phyloP scores from a whole-genome alignment of 2,888 invertebrate species.

The Synanthedon andrenaeformis region DNA sequence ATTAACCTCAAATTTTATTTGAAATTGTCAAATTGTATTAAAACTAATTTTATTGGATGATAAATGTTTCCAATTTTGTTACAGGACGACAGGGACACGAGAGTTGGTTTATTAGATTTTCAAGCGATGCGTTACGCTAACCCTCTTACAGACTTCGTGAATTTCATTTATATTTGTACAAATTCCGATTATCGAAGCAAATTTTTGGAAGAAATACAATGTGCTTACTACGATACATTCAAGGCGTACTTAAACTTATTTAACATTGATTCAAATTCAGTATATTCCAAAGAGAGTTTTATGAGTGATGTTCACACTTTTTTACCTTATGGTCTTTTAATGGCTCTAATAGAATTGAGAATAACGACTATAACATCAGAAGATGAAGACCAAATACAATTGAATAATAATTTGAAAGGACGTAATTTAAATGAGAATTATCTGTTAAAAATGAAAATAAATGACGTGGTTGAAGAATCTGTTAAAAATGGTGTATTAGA shows the following conservation, averaged over 20 bases:
- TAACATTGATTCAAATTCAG: constrained; percentile 25
- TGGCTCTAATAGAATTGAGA: constrained; percentile 41
- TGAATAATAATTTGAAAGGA: constrained; percentile 12
- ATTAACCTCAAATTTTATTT: too few relatives aligned
- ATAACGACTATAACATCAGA: constrained; percentile 28
- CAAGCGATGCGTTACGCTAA: constrained; percentile 49
- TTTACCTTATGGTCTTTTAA: constrained; percentile 37
- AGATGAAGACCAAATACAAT: constrained; percentile 17
- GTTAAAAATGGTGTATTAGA: constrained; percentile 34
- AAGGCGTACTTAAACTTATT: constrained; percentile 27
- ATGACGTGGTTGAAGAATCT: constrained; percentile 43
- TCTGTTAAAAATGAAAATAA: constrained; percentile 30
- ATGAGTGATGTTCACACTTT: constrained; percentile 30
- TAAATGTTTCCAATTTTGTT: constrained; percentile 8
- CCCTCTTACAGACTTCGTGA: constrained; percentile 44
- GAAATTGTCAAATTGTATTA: too few relatives aligned
- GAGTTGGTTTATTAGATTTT: constrained; percentile 48
- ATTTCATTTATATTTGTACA: constrained; percentile 45
- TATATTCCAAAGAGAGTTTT: constrained; percentile 34
- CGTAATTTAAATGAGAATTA: constrained; percentile 20
- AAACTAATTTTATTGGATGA: too few relatives aligned
- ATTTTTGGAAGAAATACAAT: constrained; percentile 28
- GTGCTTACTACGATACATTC: constrained; percentile 35
- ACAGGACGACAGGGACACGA: constrained; percentile 26
- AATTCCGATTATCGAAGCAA: constrained; percentile 40